Base-by-base conservation (phyloP, 1,140 invertebrate genomes). In the Pemphigus obesinymphae region DNA sequence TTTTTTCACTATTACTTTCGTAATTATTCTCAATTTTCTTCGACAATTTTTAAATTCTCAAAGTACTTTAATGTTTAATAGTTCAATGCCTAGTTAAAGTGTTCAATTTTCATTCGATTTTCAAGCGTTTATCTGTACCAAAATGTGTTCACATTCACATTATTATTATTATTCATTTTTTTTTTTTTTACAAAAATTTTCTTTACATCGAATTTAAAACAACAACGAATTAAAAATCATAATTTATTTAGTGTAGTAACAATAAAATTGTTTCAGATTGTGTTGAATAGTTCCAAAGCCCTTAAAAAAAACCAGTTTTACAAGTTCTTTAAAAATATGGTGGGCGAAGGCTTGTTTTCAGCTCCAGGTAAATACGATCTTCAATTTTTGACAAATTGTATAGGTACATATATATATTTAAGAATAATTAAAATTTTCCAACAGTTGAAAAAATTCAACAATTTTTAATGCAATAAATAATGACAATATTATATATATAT, bases 281-380 rank as follows among this genome's bases (percentile, higher is more conserved):
- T 85, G 15, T 61, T 85, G 11, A 84, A 84, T 37, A 85, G 82
- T 81, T 83, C 82, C 17, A 85, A 83, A 31, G 63, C 78, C 43
- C 26, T 84, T n/a, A 83, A 66, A 37, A 85, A 85, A 76, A 82
- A 70, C 26, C 34, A 50, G n/a, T 55, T 83, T 10, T 85, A 85
- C 76, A 83, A 84, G 55, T 84, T 84, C 58, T 85, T 85, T 81
- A 80, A 48, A n/a, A 84, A 83, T 70, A 83, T 83, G 6, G 84
- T 84, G 5, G 84, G 84, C 1, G 82, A 83, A 61, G 84, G 84
- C 13, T 45, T 85, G 20, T 85, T 85, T 70, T 83, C 84, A 13
- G 84, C 84, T 53, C 82, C 84, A 68, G 83, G 84, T 85, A 75
- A 78, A 40, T 68, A 26, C 10, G 43, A 11, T 45, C 1, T 5